Evolutionary conservation across 2,113 vertebrate species (phyloP).

Genomic region (Fulmarus glacialis): DNA sequence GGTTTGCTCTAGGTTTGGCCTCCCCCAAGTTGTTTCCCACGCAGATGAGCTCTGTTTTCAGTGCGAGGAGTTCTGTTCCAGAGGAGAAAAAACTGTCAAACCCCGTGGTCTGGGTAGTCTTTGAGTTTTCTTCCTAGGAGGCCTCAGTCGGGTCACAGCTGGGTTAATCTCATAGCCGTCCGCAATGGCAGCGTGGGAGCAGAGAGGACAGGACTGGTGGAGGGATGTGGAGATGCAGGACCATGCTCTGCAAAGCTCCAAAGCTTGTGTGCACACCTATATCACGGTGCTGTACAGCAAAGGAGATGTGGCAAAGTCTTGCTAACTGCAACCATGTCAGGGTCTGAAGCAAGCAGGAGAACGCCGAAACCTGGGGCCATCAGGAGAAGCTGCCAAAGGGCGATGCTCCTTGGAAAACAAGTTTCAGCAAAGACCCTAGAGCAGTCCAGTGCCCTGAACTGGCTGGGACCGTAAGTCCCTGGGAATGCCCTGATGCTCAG

Average conservation of each 20-base stretch:
- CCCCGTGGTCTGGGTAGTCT: background rate
- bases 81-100: background rate
- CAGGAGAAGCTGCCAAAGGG: background rate
- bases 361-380: fast-evolving
- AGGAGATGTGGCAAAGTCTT: background rate
- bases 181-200: fast-evolving
- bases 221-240: background rate
- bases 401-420: background rate
- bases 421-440: background rate
- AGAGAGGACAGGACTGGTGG: background rate
- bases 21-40: background rate
- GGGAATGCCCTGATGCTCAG: background rate
- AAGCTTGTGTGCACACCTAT: background rate
- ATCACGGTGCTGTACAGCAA: background rate
- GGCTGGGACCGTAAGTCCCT: fast-evolving
- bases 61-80: background rate
- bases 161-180: background rate
- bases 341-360: background rate
- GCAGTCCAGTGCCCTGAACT: background rate
- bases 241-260: background rate
- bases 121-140: background rate
- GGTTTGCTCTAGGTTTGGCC: background rate
- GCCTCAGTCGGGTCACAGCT: background rate
- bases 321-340: background rate
- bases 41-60: background rate